A percentile compares a stretch with the other conserved stretches of the same genome.
These are phyloP conservation scores for Patiria miniata DNA, from an alignment of 35 echinoderm and acorn worm genomes.

Conservation along the genomic window DNA sequence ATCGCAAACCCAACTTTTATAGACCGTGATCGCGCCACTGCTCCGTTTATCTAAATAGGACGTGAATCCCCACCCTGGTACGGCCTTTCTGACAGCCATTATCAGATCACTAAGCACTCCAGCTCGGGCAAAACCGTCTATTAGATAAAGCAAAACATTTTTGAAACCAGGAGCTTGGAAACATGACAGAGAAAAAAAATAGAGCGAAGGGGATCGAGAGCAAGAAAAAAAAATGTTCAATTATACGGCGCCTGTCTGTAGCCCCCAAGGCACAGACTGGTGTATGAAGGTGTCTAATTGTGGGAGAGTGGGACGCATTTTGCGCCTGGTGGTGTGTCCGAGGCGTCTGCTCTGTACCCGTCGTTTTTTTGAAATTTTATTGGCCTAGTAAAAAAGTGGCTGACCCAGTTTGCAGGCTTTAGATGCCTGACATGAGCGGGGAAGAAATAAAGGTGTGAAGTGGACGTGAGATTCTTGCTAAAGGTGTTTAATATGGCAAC, in stretches of 20 bases:
- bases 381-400: conserved; percentile 13
- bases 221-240: conserved; percentile 15
- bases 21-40: background rate
- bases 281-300: conserved; percentile 22
- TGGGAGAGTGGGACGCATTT: background rate
- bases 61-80: background rate
- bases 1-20: no score
- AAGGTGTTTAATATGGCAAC: no score
- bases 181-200: background rate
- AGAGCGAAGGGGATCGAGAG: no score
- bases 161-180: background rate
- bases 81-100: conserved; percentile 1
- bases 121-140: conserved; percentile 7
- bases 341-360: background rate
- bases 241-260: background rate
- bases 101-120: conserved; percentile 7
- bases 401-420: background rate
- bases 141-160: conserved; percentile 25
- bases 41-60: conserved; percentile 5
- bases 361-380: background rate
- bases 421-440: no score
- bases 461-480: no score
- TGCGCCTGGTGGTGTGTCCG: background rate
- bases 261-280: background rate
- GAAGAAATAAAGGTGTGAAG: no score